Evolutionary conservation across 2,113 vertebrate species (phyloP).

Genomic region (Pterophyllum scalare): DNA sequence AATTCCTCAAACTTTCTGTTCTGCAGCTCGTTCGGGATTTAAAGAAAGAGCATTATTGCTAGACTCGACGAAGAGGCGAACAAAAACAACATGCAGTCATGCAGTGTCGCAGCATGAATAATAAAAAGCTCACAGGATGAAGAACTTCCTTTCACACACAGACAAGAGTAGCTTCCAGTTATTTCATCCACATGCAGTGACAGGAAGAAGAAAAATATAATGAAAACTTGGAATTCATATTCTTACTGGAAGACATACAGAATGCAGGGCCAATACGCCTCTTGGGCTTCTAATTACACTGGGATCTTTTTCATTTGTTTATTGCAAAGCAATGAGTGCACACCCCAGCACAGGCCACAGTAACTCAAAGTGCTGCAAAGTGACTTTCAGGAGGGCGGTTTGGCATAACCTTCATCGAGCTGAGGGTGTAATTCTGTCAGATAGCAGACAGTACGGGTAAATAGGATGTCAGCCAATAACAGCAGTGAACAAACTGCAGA

Average conservation of each 20-base stretch:
- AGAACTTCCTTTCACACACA: conserved; percentile 28
- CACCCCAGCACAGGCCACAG: conserved; percentile 4
- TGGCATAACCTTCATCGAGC: conserved; percentile 47
- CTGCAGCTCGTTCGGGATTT: conserved; percentile 50
- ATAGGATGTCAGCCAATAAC: conserved; percentile 26
- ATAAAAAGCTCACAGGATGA: conserved; percentile 57
- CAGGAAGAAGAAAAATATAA: not conserved
- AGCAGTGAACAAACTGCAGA: conserved; percentile 25
- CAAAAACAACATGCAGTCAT: conserved; percentile 64
- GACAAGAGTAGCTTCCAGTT: conserved; percentile 21
- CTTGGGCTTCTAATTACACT: conserved; percentile 16
- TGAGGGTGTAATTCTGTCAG: conserved; percentile 47
- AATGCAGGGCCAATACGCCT: not conserved
- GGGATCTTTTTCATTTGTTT: conserved; percentile 24
- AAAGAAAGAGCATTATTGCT: conserved; percentile 53
- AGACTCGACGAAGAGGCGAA: conserved; percentile 50
- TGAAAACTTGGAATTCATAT: not conserved
- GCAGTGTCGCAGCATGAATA: conserved; percentile 65
- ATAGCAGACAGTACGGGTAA: conserved; percentile 41
- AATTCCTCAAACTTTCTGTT: conserved; percentile 43
- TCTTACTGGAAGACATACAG: not conserved
- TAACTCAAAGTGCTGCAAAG: conserved; percentile 14
- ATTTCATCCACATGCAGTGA: conserved; percentile 21
- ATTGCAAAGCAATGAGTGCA: not conserved
- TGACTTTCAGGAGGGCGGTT: conserved; percentile 52